Base-by-base conservation (phyloP, 1,140 invertebrate genomes). In the Cephus cinctus region DNA sequence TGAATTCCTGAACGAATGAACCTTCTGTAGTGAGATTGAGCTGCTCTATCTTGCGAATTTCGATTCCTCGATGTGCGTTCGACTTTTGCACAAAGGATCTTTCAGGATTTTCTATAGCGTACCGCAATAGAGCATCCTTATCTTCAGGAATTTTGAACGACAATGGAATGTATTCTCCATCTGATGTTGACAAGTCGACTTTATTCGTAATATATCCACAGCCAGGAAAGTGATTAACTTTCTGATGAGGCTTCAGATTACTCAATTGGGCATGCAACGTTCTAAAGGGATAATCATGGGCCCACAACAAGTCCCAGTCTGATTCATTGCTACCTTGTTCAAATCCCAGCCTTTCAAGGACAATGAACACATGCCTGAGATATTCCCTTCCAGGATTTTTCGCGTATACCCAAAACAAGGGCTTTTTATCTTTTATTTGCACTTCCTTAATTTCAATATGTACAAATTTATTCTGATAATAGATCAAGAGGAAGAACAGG, bases 141-240 rank as follows among this genome's bases (percentile, higher is more conserved):
- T 94, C 81, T 41, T 83, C 72, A 0, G 96, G 95, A 40, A 98
- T 79, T 68, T 88, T 86, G 69, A 96, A 98, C 0, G 96, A 91
- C 57, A 79, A 80, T 0, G 94, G 95, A 47, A 97, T 86, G 59
- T 87, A 87, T 27, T 84, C 80, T 6, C 90, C 78, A 6, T 81
- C 63, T 0, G 89, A 85, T 1, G 87, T 92, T 0, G 93, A 92
- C 22, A 98, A 77, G 65, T 89, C 89, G 5, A 94, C 92, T 80
- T 98, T 98, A 61, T 94, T 96, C 0, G 94, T 97, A 34, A 98
- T 88, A 60, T 86, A 96, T 0, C 95, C 95, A 43, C 90, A 92
- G 0, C 94, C 96, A 2, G 96, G 96, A 65, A 96, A 92, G 71
- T 98, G 94, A 70, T 98, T 98, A 0, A 98, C 86, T 64, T 80